Conservation (phyloP, 2,113 vertebrate species). For the Muntiacus reevesi region DNA sequence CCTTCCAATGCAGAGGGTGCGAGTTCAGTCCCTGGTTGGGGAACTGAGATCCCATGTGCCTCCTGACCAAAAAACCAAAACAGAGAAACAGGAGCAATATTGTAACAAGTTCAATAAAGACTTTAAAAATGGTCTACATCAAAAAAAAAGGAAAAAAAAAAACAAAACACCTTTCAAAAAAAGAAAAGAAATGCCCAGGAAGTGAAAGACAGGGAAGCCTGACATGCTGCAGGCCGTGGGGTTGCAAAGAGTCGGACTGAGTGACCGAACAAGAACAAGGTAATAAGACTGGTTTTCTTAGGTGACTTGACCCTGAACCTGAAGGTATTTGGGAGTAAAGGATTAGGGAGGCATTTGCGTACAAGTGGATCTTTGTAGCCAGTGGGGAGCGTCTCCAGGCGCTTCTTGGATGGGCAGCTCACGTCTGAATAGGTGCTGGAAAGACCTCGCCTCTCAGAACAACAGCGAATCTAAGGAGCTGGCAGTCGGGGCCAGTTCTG, state of each 20-base stretch:
- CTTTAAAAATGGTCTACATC: neutral
- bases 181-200: neutral
- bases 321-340: neutral
- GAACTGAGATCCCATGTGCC: neutral
- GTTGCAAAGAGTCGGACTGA: neutral
- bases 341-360: fast-evolving
- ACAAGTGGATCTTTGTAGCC: neutral
- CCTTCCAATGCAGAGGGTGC: neutral
- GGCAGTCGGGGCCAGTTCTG: neutral
- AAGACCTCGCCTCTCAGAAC: neutral
- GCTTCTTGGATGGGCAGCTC: neutral
- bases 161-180: neutral
- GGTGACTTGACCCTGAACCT: neutral
- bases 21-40: neutral
- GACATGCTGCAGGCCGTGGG: neutral
- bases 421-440: fast-evolving
- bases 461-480: neutral
- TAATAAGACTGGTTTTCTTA: neutral
- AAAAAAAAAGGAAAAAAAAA: neutral
- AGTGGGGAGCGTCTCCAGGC: neutral
- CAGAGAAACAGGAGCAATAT: neutral
- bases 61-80: neutral
- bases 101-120: neutral
- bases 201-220: neutral
- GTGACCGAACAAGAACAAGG: neutral